These are phyloP conservation scores for Nettapus auritus DNA, from an alignment of 2,113 vertebrate genomes.

Conservation along the genomic window DNA sequence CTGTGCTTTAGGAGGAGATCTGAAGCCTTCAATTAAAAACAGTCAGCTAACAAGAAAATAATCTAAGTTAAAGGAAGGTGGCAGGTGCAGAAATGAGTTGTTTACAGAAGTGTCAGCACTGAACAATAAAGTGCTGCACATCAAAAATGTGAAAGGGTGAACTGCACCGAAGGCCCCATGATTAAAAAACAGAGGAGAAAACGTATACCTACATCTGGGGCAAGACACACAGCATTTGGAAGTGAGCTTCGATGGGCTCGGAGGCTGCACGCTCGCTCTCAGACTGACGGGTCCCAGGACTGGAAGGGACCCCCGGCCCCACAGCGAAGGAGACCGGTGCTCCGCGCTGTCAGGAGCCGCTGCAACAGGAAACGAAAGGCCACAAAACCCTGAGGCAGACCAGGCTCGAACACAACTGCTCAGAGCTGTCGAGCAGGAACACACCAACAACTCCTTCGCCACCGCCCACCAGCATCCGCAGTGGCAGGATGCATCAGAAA, in stretches of 20 bases:
- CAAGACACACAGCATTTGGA: conserved; percentile 17
- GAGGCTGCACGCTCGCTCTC: not conserved
- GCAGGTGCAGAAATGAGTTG: conserved; percentile 80
- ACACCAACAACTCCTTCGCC: not conserved
- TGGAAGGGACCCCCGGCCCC: not conserved
- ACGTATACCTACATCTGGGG: not conserved
- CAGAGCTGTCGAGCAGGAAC: not conserved
- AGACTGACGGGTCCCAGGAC: not conserved
- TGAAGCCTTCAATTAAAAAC: conserved; percentile 81
- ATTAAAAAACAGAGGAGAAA: conserved; percentile 33
- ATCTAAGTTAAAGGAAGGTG: conserved; percentile 75
- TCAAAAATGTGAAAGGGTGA: conserved; percentile 52
- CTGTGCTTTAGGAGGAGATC: conserved; percentile 72
- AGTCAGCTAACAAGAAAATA: conserved; percentile 80
- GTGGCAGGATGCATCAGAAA: not conserved
- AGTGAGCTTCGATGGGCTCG: not conserved
- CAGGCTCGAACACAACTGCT: accelerated
- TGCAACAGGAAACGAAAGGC: not conserved
- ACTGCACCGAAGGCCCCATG: not conserved
- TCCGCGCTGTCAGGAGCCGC: not conserved
- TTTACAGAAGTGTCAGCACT: conserved; percentile 70
- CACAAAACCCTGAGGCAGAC: not conserved
- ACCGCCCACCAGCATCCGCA: not conserved
- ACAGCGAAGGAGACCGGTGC: accelerated
- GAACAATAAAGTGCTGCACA: conserved; percentile 60